phyloP scores from a whole-genome alignment of 2,797 vertebrate species.

The Merluccius polli region DNA sequence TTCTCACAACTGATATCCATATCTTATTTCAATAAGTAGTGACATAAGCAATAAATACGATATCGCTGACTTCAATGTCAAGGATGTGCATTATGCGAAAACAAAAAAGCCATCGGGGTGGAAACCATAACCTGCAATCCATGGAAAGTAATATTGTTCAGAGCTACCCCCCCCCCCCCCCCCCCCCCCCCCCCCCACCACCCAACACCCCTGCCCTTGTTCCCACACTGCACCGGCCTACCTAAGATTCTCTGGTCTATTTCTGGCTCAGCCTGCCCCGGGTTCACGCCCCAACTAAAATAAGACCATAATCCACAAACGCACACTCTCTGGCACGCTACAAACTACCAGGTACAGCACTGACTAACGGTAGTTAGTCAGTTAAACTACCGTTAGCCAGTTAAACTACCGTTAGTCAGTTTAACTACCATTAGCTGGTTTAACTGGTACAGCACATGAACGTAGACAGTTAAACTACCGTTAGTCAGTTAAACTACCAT shows the following conservation, averaged over 20 bases:
- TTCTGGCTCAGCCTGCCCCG: background rate
- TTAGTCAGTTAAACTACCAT: too few relatives aligned
- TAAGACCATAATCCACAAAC: background rate
- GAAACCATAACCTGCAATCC: background rate
- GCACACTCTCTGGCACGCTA: background rate
- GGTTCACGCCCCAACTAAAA: conserved; percentile 1
- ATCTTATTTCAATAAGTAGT: background rate
- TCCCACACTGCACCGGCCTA: background rate
- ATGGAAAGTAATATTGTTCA: background rate
- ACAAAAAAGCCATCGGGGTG: background rate
- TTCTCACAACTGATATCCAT: background rate
- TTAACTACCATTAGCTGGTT: too few relatives aligned
- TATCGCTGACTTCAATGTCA: background rate
- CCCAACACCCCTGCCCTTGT: background rate
- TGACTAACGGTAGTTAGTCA: too few relatives aligned
- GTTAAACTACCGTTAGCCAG: too few relatives aligned
- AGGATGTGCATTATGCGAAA: background rate
- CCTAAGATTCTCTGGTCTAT: background rate
- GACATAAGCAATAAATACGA: background rate
- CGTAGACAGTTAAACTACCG: too few relatives aligned
- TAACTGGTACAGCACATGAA: too few relatives aligned
- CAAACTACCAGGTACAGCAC: background rate
- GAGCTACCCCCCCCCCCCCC: background rate
- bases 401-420: too few relatives aligned
- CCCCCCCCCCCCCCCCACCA: too few relatives aligned